Percentiles rank a stretch among this genome's conserved stretches.
Conservation (phyloP, 2,888 invertebrate species). For the Aelia acuminata region DNA sequence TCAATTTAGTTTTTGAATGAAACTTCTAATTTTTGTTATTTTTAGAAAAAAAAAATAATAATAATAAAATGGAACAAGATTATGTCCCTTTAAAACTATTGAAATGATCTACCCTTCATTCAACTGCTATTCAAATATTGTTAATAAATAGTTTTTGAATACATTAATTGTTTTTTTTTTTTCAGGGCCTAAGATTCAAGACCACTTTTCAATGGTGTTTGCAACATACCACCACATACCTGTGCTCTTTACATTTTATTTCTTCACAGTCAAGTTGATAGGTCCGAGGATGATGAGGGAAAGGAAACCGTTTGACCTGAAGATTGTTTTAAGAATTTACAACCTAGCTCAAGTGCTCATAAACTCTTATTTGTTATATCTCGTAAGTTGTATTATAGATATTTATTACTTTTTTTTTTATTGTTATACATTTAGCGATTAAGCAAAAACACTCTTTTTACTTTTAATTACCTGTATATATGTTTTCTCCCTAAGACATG, state of each 20-base stretch:
- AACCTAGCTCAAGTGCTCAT: not conserved
- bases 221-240: slow-evolving; percentile 24
- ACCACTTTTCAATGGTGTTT: not conserved
- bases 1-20: not conserved
- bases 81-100: no score
- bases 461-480: no score
- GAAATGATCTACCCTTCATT: no score
- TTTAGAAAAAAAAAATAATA: no score
- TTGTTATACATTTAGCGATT: no score
- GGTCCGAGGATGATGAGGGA: slow-evolving; percentile 24
- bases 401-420: no score
- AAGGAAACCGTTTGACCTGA: slow-evolving; percentile 18
- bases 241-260: not conserved
- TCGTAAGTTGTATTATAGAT: not conserved
- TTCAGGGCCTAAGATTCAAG: slow-evolving; percentile 27
- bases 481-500: no score
- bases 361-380: slow-evolving; percentile 19
- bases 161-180: not conserved
- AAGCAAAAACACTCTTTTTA: no score
- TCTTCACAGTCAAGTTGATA: not conserved
- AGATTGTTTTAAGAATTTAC: slow-evolving; percentile 23
- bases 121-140: no score
- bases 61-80: no score
- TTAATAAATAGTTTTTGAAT: no score
- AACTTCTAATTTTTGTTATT: no score